A percentile compares a stretch with the other conserved stretches of the same genome.
These are phyloP conservation scores for Boloria euphrosyne DNA, from an alignment of 2,888 invertebrate species.

Conservation along the genomic window DNA sequence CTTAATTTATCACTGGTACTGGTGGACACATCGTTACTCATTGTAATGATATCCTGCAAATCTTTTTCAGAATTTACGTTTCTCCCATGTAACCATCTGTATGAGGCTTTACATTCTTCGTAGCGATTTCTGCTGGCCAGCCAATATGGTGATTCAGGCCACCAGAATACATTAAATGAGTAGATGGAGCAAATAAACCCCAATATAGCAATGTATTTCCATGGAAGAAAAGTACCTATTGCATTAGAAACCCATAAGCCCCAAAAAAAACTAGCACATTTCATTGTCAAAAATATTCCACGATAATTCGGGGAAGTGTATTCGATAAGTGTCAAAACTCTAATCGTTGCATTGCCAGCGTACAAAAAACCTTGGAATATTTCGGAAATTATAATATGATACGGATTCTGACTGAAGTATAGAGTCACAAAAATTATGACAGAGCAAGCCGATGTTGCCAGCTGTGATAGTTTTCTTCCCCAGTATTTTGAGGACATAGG, in stretches of 20 bases:
- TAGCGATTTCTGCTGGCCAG: conserved; percentile 56
- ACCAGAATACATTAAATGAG: conserved; percentile 22
- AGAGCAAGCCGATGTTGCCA: conserved; percentile 42
- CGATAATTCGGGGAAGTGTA: conserved; percentile 47
- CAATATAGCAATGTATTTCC: conserved; percentile 47
- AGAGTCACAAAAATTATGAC: conserved; percentile 42
- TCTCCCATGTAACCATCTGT: conserved; percentile 55
- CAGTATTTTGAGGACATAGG: neutral
- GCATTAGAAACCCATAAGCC: conserved; percentile 51
- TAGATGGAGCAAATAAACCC: conserved; percentile 33
- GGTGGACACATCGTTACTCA: conserved; percentile 1
- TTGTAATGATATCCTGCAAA: conserved; percentile 47
- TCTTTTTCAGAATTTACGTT: conserved; percentile 49
- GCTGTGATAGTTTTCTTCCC: conserved; percentile 35
- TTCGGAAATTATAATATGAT: conserved; percentile 48
- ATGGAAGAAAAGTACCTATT: conserved; percentile 47
- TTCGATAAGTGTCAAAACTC: conserved; percentile 46
- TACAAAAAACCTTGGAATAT: conserved; percentile 47
- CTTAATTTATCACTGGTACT: neutral
- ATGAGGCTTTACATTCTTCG: conserved; percentile 52
- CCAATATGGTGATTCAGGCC: conserved; percentile 51
- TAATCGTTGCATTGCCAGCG: conserved; percentile 43
- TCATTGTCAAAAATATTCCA: conserved; percentile 47
- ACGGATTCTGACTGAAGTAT: conserved; percentile 43
- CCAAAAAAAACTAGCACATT: conserved; percentile 48